phyloP scores from a whole-genome alignment of 2,888 invertebrate species.

The Troides helena region DNA sequence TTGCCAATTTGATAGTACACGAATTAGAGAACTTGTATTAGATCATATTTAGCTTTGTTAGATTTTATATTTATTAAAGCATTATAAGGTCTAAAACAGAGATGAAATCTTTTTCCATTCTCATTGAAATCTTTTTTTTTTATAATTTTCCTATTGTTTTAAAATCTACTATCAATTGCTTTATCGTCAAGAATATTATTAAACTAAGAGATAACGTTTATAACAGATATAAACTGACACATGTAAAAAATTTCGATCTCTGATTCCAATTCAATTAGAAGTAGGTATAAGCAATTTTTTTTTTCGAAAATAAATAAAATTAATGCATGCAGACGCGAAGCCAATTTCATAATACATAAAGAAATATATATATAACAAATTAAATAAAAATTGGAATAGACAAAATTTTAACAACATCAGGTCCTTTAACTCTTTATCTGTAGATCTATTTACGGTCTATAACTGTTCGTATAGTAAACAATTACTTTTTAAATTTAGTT shows the following conservation, averaged over 20 bases:
- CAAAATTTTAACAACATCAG: constrained; percentile 6
- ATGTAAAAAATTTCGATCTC: constrained; percentile 19
- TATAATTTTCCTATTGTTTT: not conserved
- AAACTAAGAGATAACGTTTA: not conserved
- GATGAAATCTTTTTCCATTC: constrained; percentile 25
- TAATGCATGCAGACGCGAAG: constrained; percentile 27
- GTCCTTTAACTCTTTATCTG: not conserved
- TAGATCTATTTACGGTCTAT: too few relatives aligned
- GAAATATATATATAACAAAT: constrained; percentile 6
- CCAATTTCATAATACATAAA: constrained; percentile 22
- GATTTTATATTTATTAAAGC: constrained; percentile 7
- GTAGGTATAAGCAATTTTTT: constrained; percentile 11
- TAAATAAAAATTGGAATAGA: not conserved
- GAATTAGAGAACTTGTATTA: constrained; percentile 17
- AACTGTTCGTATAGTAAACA: too few relatives aligned
- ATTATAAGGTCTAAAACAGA: constrained; percentile 6
- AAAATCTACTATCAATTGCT: not conserved
- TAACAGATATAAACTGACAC: not conserved
- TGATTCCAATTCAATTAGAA: not conserved
- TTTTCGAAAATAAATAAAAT: constrained; percentile 8
- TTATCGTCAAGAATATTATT: not conserved
- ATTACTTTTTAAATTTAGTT: too few relatives aligned
- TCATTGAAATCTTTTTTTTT: not conserved
- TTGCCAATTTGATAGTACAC: constrained; percentile 21
- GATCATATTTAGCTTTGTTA: constrained; percentile 5